Conservation (phyloP, 2,888 invertebrate genomes). For the Clanis bilineata region DNA sequence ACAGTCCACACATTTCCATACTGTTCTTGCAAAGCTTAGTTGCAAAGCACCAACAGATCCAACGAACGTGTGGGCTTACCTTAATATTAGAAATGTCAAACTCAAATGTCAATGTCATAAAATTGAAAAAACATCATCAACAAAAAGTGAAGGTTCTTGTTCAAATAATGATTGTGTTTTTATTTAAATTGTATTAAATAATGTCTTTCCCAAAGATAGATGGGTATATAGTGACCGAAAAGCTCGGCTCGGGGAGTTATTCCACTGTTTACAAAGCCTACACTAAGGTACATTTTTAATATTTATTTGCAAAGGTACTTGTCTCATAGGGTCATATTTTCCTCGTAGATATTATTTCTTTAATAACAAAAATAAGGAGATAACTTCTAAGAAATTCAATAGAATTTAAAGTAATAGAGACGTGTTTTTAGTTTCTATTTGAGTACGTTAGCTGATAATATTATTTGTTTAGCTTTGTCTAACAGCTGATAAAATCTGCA, state of each 20-base stretch:
- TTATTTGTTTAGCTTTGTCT: background rate
- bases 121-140: background rate
- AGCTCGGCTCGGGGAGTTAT: constrained; percentile 91
- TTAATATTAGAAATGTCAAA: too few relatives aligned
- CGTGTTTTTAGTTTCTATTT: background rate
- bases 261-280: constrained; percentile 92
- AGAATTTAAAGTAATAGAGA: background rate
- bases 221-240: constrained; percentile 87
- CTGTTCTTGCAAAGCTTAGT: too few relatives aligned
- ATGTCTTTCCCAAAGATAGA: constrained; percentile 84
- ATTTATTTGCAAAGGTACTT: background rate
- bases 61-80: too few relatives aligned
- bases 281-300: constrained; percentile 75
- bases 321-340: background rate
- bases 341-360: too few relatives aligned
- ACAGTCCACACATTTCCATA: too few relatives aligned
- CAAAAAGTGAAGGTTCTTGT: background rate
- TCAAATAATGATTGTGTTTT: background rate
- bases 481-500: background rate
- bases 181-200: constrained; percentile 23
- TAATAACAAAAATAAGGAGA: too few relatives aligned
- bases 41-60: too few relatives aligned
- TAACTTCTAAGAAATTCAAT: background rate
- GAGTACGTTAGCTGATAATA: background rate
- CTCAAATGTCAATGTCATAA: too few relatives aligned